phyloP scores from a whole-genome alignment of 2,797 vertebrate genomes.

The Melanotaenia pygmaea region DNA sequence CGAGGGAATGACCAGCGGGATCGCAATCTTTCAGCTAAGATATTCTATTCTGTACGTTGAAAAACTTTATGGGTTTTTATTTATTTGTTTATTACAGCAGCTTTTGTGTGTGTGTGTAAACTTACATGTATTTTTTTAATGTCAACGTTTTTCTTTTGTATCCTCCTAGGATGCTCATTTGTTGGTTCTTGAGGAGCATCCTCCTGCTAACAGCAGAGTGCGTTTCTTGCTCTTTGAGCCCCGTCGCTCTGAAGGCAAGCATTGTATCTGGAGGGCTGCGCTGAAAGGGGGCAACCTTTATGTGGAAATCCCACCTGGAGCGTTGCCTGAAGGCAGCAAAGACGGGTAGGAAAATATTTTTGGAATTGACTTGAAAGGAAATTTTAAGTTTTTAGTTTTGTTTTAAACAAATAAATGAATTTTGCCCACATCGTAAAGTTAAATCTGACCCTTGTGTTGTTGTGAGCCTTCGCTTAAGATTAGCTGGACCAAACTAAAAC shows the following conservation, averaged over 20 bases:
- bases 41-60: conserved; percentile 94
- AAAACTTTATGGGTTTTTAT: background rate
- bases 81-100: background rate
- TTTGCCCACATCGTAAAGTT: background rate
- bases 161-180: conserved; percentile 91
- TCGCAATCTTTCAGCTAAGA: conserved; percentile 99
- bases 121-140: background rate
- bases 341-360: conserved; percentile 79
- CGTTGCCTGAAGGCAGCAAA: conserved; percentile 96
- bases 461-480: background rate
- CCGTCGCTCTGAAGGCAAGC: conserved; percentile 88
- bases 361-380: background rate
- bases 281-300: conserved; percentile 91
- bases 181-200: conserved; percentile 94
- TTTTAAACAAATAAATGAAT: background rate
- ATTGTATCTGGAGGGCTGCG: conserved; percentile 90
- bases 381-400: background rate
- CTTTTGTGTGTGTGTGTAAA: background rate
- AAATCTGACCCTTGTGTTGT: background rate
- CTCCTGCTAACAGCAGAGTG: conserved; percentile 84
- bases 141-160: background rate
- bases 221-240: conserved; percentile 93
- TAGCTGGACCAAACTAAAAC: background rate
- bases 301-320: conserved; percentile 92
- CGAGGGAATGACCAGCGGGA: conserved; percentile 99